These are phyloP conservation scores for Podarcis raffonei DNA, from an alignment of 2,113 vertebrate genomes.

Conservation along the genomic window DNA sequence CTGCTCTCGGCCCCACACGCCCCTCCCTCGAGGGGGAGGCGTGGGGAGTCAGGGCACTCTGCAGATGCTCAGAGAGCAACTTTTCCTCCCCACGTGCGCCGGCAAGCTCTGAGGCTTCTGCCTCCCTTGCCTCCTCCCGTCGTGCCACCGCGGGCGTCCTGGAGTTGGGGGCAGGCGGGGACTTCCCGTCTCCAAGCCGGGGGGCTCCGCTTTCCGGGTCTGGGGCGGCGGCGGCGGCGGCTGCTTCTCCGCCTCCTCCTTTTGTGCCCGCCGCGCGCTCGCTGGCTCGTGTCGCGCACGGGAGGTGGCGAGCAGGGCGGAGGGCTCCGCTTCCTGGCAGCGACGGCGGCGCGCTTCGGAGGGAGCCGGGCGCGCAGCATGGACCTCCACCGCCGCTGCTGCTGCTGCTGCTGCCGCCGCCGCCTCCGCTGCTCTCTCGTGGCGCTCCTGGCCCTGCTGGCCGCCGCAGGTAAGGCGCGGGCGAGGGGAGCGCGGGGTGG, in stretches of 20 bases:
- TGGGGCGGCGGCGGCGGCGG: background rate
- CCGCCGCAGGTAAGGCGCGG: constrained; percentile 33
- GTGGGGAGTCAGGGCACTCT: background rate
- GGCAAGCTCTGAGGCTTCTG: background rate
- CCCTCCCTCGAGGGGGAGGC: background rate
- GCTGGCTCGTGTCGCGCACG: background rate
- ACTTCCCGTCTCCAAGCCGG: background rate
- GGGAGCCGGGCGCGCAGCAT: background rate
- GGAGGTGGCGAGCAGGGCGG: background rate
- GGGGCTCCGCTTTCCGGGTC: background rate
- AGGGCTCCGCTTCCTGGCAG: background rate
- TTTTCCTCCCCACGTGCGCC: background rate
- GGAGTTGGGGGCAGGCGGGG: too few species aligned
- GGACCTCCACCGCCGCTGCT: background rate
- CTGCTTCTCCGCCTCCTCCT: background rate
- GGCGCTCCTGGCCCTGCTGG: constrained; percentile 29
- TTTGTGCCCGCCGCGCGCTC: background rate
- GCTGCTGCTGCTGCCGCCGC: background rate
- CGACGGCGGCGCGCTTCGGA: background rate
- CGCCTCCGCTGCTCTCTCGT: background rate
- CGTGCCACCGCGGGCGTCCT: background rate
- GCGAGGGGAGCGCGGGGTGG: background rate
- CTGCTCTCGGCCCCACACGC: background rate
- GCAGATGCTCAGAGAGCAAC: background rate
- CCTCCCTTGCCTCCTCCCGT: background rate